These are phyloP conservation scores for Eilema depressum DNA, from an alignment of 2,888 invertebrate genomes.

Conservation along the genomic window DNA sequence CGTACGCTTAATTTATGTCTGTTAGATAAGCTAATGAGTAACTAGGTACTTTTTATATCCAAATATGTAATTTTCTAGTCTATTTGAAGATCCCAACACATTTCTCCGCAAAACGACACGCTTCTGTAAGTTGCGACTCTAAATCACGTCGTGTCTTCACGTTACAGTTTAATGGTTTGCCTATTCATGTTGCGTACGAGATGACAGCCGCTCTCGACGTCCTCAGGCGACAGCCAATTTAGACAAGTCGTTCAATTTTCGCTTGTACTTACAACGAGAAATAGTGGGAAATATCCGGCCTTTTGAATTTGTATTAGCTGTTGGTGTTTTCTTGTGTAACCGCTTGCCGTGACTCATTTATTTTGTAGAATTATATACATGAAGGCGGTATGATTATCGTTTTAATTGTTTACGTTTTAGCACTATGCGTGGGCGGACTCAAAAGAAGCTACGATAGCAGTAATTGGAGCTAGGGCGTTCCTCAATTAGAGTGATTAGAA, in stretches of 20 bases:
- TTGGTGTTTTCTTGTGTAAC: conserved; percentile 51
- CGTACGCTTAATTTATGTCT: too few species aligned
- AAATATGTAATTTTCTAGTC: conserved; percentile 36
- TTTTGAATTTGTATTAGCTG: conserved; percentile 57
- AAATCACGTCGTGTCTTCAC: conserved; percentile 59
- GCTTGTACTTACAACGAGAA: conserved; percentile 59
- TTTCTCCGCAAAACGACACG: conserved; percentile 37
- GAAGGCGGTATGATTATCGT: conserved; percentile 48
- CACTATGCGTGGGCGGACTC: conserved; percentile 45
- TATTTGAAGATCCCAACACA: conserved; percentile 26
- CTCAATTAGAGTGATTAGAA: conserved; percentile 74
- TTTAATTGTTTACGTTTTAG: conserved; percentile 56
- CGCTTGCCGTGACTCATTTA: conserved; percentile 44
- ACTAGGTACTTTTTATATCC: conserved; percentile 25
- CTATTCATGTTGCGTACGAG: conserved; percentile 59
- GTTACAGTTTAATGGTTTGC: conserved; percentile 56
- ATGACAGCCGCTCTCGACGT: conserved; percentile 58
- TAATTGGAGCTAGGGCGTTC: conserved; percentile 68
- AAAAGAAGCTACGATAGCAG: conserved; percentile 61
- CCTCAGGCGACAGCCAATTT: conserved; percentile 64
- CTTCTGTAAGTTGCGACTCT: conserved; percentile 38
- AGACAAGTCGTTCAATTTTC: conserved; percentile 63
- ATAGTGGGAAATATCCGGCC: conserved; percentile 61
- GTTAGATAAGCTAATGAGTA: background rate
- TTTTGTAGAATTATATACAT: conserved; percentile 37